Conservation (phyloP, 2,113 vertebrate species). For the Chelonoidis abingdonii region DNA sequence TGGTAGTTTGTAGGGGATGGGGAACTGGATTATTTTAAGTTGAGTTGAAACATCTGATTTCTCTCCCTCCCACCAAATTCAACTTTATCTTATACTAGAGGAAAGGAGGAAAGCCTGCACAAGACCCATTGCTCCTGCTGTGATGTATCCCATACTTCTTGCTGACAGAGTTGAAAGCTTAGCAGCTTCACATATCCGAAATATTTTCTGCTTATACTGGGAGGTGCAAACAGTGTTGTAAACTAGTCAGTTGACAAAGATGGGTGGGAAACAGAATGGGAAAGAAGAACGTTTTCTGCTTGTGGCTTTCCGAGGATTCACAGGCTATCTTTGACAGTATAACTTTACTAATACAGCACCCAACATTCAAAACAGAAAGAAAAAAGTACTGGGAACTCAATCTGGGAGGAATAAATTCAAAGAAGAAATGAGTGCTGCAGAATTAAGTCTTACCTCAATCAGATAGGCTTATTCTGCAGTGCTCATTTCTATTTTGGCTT, state of each 20-base stretch:
- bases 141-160: not conserved
- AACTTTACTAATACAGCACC: not conserved
- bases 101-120: not conserved
- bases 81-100: not conserved
- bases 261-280: rapidly evolving
- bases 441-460: not conserved
- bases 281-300: not conserved
- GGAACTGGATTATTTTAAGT: not conserved
- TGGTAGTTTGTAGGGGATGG: not conserved
- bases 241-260: not conserved
- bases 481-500: not conserved
- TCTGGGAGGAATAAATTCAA: not conserved
- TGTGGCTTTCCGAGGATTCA: not conserved
- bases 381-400: not conserved
- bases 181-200: not conserved
- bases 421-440: not conserved
- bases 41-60: not conserved
- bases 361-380: not conserved
- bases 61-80: not conserved
- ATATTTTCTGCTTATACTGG: not conserved
- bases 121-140: rapidly evolving
- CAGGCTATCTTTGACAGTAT: not conserved
- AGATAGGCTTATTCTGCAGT: not conserved
- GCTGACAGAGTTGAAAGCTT: not conserved
- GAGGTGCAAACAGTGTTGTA: not conserved